A percentile compares a stretch with the other conserved stretches of the same genome.
These are phyloP conservation scores for Fringilla coelebs DNA, from an alignment of 2,797 vertebrate species.

Conservation along the genomic window DNA sequence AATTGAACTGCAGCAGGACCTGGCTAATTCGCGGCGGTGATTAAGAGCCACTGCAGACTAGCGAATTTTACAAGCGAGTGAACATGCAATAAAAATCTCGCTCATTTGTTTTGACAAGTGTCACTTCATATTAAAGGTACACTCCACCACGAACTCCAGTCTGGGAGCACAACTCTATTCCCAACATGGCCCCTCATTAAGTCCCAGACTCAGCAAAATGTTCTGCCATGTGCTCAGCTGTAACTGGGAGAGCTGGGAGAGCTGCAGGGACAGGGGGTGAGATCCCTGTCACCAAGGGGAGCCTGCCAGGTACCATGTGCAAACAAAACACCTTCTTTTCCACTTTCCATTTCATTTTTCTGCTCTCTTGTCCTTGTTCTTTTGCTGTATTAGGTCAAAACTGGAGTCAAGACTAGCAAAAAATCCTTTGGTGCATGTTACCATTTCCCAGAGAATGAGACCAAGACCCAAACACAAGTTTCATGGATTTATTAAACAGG, in stretches of 20 bases:
- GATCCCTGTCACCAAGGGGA: accelerated
- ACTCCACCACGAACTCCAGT: neutral
- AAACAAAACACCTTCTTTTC: neutral
- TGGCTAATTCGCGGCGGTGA: constrained; percentile 45
- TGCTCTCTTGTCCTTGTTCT: constrained; percentile 20
- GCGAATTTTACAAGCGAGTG: constrained; percentile 47
- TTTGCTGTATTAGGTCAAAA: constrained; percentile 21
- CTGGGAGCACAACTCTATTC: neutral
- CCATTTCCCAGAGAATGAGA: neutral
- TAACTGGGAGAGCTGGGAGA: neutral
- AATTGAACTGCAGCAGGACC: constrained; percentile 54
- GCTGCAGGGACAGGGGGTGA: neutral
- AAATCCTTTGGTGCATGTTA: accelerated
- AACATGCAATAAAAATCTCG: constrained; percentile 25
- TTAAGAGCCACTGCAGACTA: constrained; percentile 51
- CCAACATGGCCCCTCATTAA: neutral
- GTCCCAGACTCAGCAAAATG: neutral
- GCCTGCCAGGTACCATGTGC: accelerated
- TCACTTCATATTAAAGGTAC: constrained; percentile 39
- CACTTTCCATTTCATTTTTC: neutral
- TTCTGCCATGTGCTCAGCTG: neutral
- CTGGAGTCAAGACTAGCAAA: neutral
- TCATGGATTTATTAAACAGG: accelerated
- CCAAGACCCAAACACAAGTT: neutral
- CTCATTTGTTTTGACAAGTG: constrained; percentile 49